Conservation (phyloP, 2,888 invertebrate genomes). For the Bruchidius siliquastri region DNA sequence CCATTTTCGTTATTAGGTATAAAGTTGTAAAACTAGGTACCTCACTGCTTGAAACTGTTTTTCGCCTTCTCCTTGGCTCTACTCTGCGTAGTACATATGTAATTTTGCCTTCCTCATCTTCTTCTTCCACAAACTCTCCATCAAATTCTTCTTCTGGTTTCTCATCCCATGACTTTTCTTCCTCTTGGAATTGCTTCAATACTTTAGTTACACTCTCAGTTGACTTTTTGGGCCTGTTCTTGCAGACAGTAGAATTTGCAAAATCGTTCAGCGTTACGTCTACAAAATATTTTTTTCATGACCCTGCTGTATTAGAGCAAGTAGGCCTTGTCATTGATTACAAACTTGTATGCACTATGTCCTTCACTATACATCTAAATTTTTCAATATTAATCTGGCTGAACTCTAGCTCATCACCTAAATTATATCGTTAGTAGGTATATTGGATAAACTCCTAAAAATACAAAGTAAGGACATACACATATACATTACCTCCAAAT, state of each 20-base stretch:
- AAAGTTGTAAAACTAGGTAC: constrained; percentile 6
- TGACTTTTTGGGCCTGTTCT: constrained; percentile 39
- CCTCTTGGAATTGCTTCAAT: constrained; percentile 40
- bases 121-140: constrained; percentile 42
- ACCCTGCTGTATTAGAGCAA: too few species aligned
- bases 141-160: constrained; percentile 51
- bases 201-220: constrained; percentile 33
- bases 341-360: too few species aligned
- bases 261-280: constrained; percentile 64
- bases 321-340: too few species aligned
- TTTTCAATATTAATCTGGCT: too few species aligned
- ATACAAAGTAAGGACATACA: constrained; percentile 5
- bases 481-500: constrained; percentile 40
- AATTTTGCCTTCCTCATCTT: constrained; percentile 42
- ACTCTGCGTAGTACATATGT: constrained; percentile 32
- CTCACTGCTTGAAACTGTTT: constrained; percentile 25
- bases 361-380: too few species aligned
- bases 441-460: background rate
- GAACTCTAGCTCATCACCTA: too few species aligned
- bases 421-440: too few species aligned
- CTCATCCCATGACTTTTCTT: constrained; percentile 51
- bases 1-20: too few species aligned
- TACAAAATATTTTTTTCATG: too few species aligned
- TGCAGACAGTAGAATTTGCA: constrained; percentile 53
- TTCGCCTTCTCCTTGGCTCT: constrained; percentile 32